These are phyloP conservation scores for Dendrolimus punctatus DNA, from an alignment of 1,140 invertebrate species.

Conservation along the genomic window DNA sequence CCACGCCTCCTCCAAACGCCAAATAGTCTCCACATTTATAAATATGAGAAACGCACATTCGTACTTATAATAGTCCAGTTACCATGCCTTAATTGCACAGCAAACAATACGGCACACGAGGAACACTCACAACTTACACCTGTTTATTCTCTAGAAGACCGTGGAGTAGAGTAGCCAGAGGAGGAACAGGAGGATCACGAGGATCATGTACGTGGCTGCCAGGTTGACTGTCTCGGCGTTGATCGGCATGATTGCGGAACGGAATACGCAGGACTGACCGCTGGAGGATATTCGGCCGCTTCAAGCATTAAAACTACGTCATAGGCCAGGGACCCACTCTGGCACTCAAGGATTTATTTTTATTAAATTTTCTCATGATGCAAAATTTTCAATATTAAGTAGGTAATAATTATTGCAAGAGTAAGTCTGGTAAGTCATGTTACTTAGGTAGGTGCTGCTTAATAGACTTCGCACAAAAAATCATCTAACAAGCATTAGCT, in stretches of 20 bases:
- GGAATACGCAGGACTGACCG: slow-evolving; percentile 38
- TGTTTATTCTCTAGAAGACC: slow-evolving; percentile 43
- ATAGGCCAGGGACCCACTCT: slow-evolving; percentile 36
- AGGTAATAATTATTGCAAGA: no score
- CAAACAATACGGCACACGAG: no score
- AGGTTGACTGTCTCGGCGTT: slow-evolving; percentile 69
- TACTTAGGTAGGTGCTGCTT: no score
- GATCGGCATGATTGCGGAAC: slow-evolving; percentile 58
- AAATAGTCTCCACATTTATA: slow-evolving; percentile 48
- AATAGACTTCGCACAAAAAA: no score
- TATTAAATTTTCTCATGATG: no score
- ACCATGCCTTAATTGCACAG: slow-evolving; percentile 10
- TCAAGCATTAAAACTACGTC: slow-evolving; percentile 23
- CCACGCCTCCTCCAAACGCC: slow-evolving; percentile 41
- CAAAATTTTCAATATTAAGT: no score
- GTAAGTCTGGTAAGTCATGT: no score
- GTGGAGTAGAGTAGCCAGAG: slow-evolving; percentile 65
- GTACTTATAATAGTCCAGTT: slow-evolving; percentile 31
- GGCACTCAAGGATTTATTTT: slow-evolving; percentile 2
- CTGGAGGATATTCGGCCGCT: slow-evolving; percentile 27
- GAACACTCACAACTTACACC: slow-evolving; percentile 22
- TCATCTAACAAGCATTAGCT: no score
- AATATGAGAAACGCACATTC: slow-evolving; percentile 25
- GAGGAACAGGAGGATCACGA: slow-evolving; percentile 65
- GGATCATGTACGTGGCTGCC: slow-evolving; percentile 67